Evolutionary conservation across 2,888 invertebrate genomes (phyloP), one percentile per base, ranked within the genome.

Genomic region (Heliconius ismenius): DNA sequence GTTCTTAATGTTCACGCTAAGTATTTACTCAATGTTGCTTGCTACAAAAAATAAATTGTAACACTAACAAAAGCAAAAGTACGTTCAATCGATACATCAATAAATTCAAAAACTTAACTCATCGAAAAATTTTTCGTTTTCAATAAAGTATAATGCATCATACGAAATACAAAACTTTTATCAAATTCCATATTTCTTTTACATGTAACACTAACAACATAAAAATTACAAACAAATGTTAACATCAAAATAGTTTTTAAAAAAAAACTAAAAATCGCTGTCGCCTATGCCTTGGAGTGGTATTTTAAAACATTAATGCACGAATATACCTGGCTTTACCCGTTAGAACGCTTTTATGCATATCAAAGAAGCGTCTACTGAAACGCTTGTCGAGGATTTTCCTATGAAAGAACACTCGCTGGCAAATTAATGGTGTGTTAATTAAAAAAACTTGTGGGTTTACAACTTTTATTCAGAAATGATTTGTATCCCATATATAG

Each of bases 311-410:
- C 62, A 75, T 75, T 69, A 65, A 76, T 58, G 64, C 54, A 58
- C 64, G 64, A 73, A 68, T 64, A 68, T 60, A 74, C 62, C 73
- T 68, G 49, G 73, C 60, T 68, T 69, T 62, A n/a, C 65, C 49
- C 58, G 65, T 73, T 78, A 76, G 69, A 76, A 26, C 73, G 78
- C 76, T 78, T 49, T 78, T 78, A 76, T 78, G 72, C 74, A 36
- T 75, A 68, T 63, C 36, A 77, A 79, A 75, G 73, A 49, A 63
- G 58, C 73, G 68, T 70, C 54, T 70, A 70, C 70, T 70, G 58
- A 58, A 70, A 67, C 13, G 69, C 32, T 54, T 54, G 69, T 21
- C 28, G 32, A 32, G 69, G n/a, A 54, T 54, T 54, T 70, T 39
- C 39, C 65, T 70, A 70, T 73, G 60, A 54, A 74, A 74, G 21